Evolutionary conservation across 1,140 invertebrate species (phyloP), one percentile per base, ranked within the genome.

Genomic region (Monomorium pharaonis): DNA sequence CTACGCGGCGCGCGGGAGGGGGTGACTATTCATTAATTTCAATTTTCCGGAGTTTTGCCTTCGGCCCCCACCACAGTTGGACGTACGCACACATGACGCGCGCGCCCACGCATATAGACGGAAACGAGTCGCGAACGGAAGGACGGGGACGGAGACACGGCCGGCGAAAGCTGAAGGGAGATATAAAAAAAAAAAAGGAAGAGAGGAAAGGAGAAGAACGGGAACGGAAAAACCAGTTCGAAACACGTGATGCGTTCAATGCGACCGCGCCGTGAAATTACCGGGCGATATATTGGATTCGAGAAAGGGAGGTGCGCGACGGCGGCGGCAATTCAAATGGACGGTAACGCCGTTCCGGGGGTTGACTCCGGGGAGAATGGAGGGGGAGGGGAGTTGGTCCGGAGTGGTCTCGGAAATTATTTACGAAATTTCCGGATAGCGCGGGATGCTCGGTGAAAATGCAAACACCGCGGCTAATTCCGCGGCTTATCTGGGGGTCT

Each of bases 1-100:
- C 80, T 72, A 86, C 67, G 72, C 58, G 62, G 33, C 74, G 77
- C 49, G 77, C 42, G 33, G 18, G 65, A 67, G 75, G 58, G 65
- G 80, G 85, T 76, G 91, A 88, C 92, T 93, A 93, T 94, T 94
- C 94, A 94, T 95, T 95, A 95, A 94, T 95, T 94, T 94, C 94
- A 94, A 95, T 95, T 95, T 95, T 94, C 92, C 93, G 91, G 90
- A 93, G 91, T 93, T 93, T 92, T 93, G 92, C 92, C 88, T 92
- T 83, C 85, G 83, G 86, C 78, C 83, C 83, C 72, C 85, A 54
- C 75, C 72, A 72, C 84, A 85, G 87, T 86, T 89, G 47, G 74
- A 87, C 78, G 51, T 80, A 89, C 88, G 67, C 76, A 62, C 56
- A 72, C 70, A 44, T 51, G 70, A n/a, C 60, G 58, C 60, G 72